phyloP scores from a whole-genome alignment of 1,140 invertebrate species.

The Atta texana region DNA sequence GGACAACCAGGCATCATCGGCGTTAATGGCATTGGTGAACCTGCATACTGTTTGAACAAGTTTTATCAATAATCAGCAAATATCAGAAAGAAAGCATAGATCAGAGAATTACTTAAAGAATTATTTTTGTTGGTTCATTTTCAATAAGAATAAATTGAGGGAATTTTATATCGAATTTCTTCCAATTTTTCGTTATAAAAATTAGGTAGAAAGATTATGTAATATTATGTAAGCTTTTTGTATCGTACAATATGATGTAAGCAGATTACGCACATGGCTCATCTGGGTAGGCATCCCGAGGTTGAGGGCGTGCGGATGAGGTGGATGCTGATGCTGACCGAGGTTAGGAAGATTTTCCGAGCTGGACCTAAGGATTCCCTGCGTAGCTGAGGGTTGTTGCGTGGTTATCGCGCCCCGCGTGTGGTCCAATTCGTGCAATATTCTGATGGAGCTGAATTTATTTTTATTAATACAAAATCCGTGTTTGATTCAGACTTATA shows the following conservation, averaged over 20 bases:
- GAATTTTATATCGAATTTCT: background rate
- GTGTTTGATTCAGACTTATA: background rate
- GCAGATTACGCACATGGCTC: conserved; percentile 78
- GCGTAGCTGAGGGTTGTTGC: conserved; percentile 83
- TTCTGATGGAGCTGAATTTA: conserved; percentile 84
- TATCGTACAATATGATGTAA: background rate
- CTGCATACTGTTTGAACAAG: conserved; percentile 77
- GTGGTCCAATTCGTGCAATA: conserved; percentile 96
- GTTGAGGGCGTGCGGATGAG: conserved; percentile 83
- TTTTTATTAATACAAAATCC: conserved; percentile 29
- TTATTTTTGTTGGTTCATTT: background rate
- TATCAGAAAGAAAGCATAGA: background rate
- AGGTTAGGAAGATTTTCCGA: conserved; percentile 84
- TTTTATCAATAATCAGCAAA: conserved; percentile 9
- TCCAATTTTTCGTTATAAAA: background rate
- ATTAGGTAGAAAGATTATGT: background rate
- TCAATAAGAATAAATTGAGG: too few relatives aligned
- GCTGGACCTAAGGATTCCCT: conserved; percentile 83
- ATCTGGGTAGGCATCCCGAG: conserved; percentile 83
- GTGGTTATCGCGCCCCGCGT: conserved; percentile 88
- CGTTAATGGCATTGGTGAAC: conserved; percentile 85
- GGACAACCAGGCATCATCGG: conserved; percentile 85
- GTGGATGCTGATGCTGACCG: conserved; percentile 82
- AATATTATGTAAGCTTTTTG: background rate
- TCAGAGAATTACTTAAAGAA: conserved; percentile 3